phyloP scores from a whole-genome alignment of 2,888 invertebrate genomes.

The Euproctis similis region DNA sequence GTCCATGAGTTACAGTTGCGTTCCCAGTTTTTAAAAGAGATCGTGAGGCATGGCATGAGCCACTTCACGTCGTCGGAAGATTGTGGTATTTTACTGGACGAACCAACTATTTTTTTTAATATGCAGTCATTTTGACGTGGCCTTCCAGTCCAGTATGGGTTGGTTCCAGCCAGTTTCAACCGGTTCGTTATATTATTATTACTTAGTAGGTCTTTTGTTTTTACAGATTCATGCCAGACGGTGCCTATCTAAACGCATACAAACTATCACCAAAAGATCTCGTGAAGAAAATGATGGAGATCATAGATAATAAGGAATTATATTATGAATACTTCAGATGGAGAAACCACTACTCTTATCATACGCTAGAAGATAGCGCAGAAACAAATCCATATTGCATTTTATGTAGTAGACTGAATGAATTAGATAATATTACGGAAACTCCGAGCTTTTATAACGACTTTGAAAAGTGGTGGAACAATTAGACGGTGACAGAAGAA shows the following conservation, averaged over 20 bases:
- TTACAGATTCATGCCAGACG: slow-evolving; percentile 30
- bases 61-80: too few species aligned
- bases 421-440: background rate
- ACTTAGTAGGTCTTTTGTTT: too few species aligned
- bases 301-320: slow-evolving; percentile 18
- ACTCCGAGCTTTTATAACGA: slow-evolving; percentile 1
- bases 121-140: too few species aligned
- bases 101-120: too few species aligned
- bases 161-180: too few species aligned
- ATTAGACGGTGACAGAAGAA: too few species aligned
- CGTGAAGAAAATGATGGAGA: slow-evolving; percentile 21
- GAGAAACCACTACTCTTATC: slow-evolving; percentile 32
- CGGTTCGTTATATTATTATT: too few species aligned
- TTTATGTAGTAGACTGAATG: slow-evolving; percentile 12
- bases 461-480: slow-evolving; percentile 3
- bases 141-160: too few species aligned
- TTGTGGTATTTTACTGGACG: too few species aligned
- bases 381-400: slow-evolving; percentile 22
- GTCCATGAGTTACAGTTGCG: too few species aligned
- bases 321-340: slow-evolving; percentile 32
- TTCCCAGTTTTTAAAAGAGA: too few species aligned
- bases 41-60: too few species aligned
- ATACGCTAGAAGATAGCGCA: slow-evolving; percentile 10
- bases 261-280: slow-evolving; percentile 9
- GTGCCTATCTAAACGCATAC: slow-evolving; percentile 22